Conservation (phyloP, 2,888 invertebrate species). For the Drosophila sordidula region DNA sequence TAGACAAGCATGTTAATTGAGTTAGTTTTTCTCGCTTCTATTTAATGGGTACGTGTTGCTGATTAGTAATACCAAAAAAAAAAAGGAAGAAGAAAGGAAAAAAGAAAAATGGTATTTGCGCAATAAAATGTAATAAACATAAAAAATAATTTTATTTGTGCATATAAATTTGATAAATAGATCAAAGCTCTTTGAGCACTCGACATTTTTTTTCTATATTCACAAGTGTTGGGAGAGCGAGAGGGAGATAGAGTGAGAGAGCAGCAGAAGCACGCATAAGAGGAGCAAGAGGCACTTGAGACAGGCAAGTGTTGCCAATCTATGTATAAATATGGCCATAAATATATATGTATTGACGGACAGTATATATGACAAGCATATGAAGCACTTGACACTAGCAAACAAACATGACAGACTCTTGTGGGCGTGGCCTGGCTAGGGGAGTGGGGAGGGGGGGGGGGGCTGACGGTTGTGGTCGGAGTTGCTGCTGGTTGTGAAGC, state of each 20-base stretch:
- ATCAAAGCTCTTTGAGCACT: not conserved
- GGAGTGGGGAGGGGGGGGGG: constrained; percentile 5
- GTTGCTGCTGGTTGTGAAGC: not conserved
- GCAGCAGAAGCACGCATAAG: constrained; percentile 2
- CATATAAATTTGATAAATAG: constrained; percentile 9
- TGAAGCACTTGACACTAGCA: constrained; percentile 65
- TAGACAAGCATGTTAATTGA: constrained; percentile 69
- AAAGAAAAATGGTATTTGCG: constrained; percentile 24
- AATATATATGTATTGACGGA: constrained; percentile 12
- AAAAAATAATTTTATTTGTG: constrained; percentile 14
- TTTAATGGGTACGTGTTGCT: constrained; percentile 50
- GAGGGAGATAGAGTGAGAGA: not conserved
- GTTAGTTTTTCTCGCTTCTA: constrained; percentile 48
- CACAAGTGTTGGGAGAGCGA: constrained; percentile 2
- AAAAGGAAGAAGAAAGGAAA: not conserved
- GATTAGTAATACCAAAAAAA: constrained; percentile 45
- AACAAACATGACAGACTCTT: constrained; percentile 71
- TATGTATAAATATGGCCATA: constrained; percentile 17
- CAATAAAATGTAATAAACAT: constrained; percentile 62
- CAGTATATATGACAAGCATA: constrained; percentile 33
- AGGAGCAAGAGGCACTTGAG: constrained; percentile 25
- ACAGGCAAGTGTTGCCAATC: constrained; percentile 58
- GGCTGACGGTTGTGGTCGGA: constrained; percentile 32
- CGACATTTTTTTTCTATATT: constrained; percentile 1
- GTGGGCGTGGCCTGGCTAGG: not conserved